Evolutionary conservation across 2,797 vertebrate species (phyloP).

Genomic region (Mastacembelus armatus): DNA sequence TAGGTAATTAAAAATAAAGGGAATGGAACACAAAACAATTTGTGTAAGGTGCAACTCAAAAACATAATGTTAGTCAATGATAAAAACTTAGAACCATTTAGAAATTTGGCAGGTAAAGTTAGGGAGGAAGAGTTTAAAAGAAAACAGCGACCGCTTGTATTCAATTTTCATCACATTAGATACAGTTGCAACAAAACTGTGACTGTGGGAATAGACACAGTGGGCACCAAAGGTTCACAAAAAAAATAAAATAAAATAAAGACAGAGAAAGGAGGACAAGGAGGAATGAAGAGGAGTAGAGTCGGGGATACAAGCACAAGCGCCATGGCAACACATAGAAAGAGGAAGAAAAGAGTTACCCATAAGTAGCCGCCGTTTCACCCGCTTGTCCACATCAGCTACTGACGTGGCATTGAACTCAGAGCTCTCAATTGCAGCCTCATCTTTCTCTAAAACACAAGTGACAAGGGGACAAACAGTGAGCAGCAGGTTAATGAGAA

Average conservation of each 20-base stretch:
- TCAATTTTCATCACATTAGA: constrained; percentile 41
- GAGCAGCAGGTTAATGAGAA: constrained; percentile 99
- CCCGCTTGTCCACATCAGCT: constrained; percentile 99
- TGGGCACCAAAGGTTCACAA: constrained; percentile 64
- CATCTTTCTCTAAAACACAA: constrained; percentile 99
- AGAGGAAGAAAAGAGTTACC: constrained; percentile 99
- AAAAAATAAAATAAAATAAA: constrained; percentile 52
- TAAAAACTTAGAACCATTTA: constrained; percentile 47
- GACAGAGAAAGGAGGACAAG: constrained; percentile 65
- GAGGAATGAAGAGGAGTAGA: constrained; percentile 62
- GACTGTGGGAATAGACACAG: constrained; percentile 65
- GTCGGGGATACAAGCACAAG: constrained; percentile 85
- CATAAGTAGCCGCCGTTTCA: constrained; percentile 99
- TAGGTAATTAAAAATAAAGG: constrained; percentile 9
- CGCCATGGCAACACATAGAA: constrained; percentile 95
- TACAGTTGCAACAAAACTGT: constrained; percentile 42
- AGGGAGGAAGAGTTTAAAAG: constrained; percentile 32
- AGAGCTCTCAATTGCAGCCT: constrained; percentile 99
- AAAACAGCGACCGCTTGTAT: constrained; percentile 47
- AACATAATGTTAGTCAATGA: constrained; percentile 52
- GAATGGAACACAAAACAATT: constrained; percentile 27
- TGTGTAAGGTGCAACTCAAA: constrained; percentile 23
- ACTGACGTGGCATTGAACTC: constrained; percentile 99
- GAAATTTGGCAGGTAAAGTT: constrained; percentile 36
- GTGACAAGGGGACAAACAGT: constrained; percentile 98